Base-by-base conservation (phyloP, 2,113 vertebrate species). In the Trinectes maculatus region DNA sequence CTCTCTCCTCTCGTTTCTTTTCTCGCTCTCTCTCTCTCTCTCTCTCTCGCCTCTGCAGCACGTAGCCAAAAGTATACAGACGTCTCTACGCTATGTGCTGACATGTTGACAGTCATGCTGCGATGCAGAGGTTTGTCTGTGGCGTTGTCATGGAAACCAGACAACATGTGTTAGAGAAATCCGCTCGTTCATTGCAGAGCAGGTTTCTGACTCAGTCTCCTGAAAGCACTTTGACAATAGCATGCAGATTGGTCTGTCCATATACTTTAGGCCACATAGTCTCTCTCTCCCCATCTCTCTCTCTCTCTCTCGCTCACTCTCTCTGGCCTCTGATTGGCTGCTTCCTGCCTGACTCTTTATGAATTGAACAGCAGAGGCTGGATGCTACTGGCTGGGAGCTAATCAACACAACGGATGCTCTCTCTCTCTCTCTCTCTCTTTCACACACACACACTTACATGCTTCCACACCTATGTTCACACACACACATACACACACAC, bases 291-390 rank as follows among this genome's bases (percentile, higher is more conserved):
- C 28, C 25, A 10, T 4, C 3, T 25, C 71, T 29, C 51, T 62
- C 58, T 33, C 47, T 64, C n/a, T n/a, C n/a, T n/a, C n/a, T n/a
- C n/a, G n/a, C n/a, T n/a, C n/a, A n/a, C n/a, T n/a, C n/a, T n/a
- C n/a, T 46, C 69, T 57, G 60, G 21, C 25, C 25, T 64, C 79
- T 72, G 80, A 89, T 88, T 89, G 82, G 66, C 72, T 72, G 59
- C 42, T 25, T 60, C 57, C 74, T 49, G 33, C 62, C 70, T 77
- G 13, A 37, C 62, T 89, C 85, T 89, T 91, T 89, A 87, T 92
- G 89, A 91, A 92, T 87, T 89, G 89, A 91, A 82, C 65, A 36
- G 72, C 84, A 80, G 61, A 25, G 68, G 60, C 43, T 64, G 64
- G 53, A 79, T 85, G 69, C 64, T 62, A 87, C 80, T 89, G 89